These are phyloP conservation scores for Alentia gelatinosa DNA, from an alignment of 2,888 invertebrate genomes.

Conservation along the genomic window DNA sequence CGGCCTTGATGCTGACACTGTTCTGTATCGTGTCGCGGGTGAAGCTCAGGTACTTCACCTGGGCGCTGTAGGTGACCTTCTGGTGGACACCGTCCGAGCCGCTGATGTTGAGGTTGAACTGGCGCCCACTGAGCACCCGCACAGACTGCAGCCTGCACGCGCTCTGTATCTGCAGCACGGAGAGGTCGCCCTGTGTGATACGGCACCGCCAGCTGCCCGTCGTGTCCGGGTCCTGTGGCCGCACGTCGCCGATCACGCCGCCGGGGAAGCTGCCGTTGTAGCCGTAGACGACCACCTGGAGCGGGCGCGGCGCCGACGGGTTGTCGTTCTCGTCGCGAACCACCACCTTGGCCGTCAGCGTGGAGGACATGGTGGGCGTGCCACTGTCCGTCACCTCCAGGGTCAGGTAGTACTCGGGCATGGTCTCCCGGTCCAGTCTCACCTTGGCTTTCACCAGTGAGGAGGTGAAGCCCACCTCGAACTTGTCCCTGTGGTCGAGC, in stretches of 20 bases:
- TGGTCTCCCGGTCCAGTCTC: constrained; percentile 90
- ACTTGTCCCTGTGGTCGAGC: constrained; percentile 86
- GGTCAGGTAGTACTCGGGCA: constrained; percentile 87
- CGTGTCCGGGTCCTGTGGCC: constrained; percentile 95
- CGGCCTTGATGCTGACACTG: constrained; percentile 88
- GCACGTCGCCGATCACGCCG: constrained; percentile 94
- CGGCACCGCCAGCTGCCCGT: constrained; percentile 93
- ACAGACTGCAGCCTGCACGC: constrained; percentile 90
- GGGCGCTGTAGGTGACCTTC: constrained; percentile 92
- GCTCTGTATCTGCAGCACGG: constrained; percentile 84
- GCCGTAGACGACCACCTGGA: constrained; percentile 88
- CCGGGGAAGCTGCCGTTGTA: constrained; percentile 83
- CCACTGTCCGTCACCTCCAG: constrained; percentile 93
- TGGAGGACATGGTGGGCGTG: constrained; percentile 88
- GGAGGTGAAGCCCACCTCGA: constrained; percentile 89
- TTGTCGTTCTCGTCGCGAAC: constrained; percentile 95
- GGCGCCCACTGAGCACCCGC: neutral
- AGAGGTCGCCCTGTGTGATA: constrained; percentile 73
- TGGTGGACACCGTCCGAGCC: constrained; percentile 94
- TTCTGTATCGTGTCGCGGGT: constrained; percentile 91
- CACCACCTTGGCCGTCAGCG: constrained; percentile 85
- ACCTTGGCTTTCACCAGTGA: constrained; percentile 90
- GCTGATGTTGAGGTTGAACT: constrained; percentile 86
- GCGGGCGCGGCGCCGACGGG: constrained; percentile 91
- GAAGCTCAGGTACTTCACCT: constrained; percentile 90